Percentiles rank a stretch among this genome's conserved stretches.
These are phyloP conservation scores for Rhyacichthys aspro DNA, from an alignment of 2,797 vertebrate genomes.

Conservation along the genomic window DNA sequence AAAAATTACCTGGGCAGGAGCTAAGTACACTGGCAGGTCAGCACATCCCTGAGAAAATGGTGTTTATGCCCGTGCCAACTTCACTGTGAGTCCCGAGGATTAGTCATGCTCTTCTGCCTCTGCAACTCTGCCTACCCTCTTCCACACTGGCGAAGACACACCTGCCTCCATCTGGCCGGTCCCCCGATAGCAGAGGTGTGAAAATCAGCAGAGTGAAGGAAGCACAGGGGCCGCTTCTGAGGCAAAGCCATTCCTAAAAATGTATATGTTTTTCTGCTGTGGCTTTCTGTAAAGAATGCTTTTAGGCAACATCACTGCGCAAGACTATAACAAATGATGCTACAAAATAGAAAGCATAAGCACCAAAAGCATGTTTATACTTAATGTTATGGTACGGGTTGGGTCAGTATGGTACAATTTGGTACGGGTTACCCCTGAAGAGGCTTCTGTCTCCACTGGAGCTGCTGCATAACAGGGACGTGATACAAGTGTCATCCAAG, in stretches of 20 bases:
- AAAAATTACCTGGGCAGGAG: conserved; percentile 74
- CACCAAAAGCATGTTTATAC: too few species aligned
- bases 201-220: conserved; percentile 60
- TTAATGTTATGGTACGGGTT: too few species aligned
- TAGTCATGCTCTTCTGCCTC: conserved; percentile 66
- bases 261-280: conserved; percentile 3
- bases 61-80: conserved; percentile 63
- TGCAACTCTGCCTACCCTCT: conserved; percentile 3
- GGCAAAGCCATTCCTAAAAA: neutral
- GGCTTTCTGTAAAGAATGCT: neutral
- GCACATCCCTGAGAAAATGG: conserved; percentile 63
- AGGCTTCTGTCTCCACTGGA: too few species aligned
- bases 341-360: neutral
- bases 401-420: too few species aligned
- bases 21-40: conserved; percentile 74
- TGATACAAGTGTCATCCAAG: too few species aligned
- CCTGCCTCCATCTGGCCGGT: conserved; percentile 75
- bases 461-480: too few species aligned
- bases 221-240: conserved; percentile 30
- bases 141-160: conserved; percentile 49
- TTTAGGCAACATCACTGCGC: too few species aligned
- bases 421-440: too few species aligned
- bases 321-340: too few species aligned
- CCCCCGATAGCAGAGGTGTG: conserved; percentile 72
- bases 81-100: conserved; percentile 46